A percentile compares a stretch with the other conserved stretches of the same genome.
phyloP scores from a whole-genome alignment of 1,140 invertebrate genomes.

The Rhizoglyphus robini region DNA sequence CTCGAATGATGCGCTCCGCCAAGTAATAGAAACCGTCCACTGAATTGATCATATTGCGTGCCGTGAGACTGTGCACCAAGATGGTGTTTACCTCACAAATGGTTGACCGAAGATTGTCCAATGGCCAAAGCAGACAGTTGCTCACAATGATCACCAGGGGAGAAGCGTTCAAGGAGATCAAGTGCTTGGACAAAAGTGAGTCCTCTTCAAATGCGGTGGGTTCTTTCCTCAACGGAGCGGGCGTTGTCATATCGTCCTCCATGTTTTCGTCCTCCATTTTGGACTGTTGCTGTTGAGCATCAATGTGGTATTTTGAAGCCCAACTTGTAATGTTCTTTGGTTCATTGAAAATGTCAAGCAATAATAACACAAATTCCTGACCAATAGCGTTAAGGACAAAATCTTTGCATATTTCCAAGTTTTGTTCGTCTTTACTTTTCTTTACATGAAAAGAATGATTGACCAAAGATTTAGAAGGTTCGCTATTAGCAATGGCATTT shows the following conservation, averaged over 20 bases:
- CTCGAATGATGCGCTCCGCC: neutral
- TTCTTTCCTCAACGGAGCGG: neutral
- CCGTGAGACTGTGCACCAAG: neutral
- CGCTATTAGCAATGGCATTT: neutral
- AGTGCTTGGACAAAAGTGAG: neutral
- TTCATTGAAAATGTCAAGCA: conserved; percentile 8
- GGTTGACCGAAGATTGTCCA: neutral
- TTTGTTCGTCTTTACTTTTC: neutral
- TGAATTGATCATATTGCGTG: neutral
- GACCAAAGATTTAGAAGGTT: neutral
- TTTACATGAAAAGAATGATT: neutral
- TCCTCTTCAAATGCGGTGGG: neutral
- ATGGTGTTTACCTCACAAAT: neutral
- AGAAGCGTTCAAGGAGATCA: neutral
- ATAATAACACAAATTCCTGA: neutral
- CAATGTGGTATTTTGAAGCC: neutral
- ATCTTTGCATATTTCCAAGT: neutral
- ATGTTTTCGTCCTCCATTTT: conserved; percentile 8
- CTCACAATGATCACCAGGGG: neutral
- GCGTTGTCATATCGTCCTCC: neutral
- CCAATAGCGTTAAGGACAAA: neutral
- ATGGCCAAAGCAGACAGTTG: neutral
- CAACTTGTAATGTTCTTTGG: conserved; percentile 1
- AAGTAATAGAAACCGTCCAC: neutral
- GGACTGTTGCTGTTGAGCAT: neutral